Conservation (phyloP, 2,113 vertebrate genomes). For the Cranoglanis bouderius region DNA sequence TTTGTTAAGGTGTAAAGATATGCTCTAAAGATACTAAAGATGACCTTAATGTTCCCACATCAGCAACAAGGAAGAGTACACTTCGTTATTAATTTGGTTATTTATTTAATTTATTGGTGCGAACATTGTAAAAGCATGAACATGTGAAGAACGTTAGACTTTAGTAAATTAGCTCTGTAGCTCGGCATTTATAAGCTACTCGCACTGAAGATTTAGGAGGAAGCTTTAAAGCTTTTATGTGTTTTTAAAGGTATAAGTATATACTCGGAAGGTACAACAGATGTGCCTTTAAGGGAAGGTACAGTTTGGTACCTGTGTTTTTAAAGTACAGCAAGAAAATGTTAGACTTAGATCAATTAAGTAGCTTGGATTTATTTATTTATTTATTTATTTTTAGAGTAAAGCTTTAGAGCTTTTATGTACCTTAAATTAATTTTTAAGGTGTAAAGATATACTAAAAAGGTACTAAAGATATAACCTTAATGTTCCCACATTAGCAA, state of each 20-base stretch:
- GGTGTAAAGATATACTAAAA: no score
- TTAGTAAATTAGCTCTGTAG: background rate
- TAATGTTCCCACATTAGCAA: no score
- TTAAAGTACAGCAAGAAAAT: background rate
- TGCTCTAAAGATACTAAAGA: background rate
- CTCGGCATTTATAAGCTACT: background rate
- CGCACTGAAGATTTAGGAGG: background rate
- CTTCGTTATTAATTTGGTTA: background rate
- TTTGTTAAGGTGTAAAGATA: background rate
- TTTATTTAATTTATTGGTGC: background rate
- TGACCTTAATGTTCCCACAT: background rate
- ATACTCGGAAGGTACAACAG: no score
- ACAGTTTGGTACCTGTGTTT: no score
- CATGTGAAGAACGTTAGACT: background rate
- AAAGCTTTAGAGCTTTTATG: no score
- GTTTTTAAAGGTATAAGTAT: no score
- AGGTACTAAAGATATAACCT: no score
- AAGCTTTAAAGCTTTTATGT: no score
- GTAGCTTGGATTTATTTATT: background rate
- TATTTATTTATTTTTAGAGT: no score
- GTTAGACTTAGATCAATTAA: background rate
- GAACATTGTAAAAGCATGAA: background rate
- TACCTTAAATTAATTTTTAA: no score
- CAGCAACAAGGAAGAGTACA: background rate
- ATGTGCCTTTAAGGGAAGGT: no score